Evolutionary conservation across 2,797 vertebrate species (phyloP), one percentile per base, ranked within the genome.

Genomic region (Vespertilio murinus): DNA sequence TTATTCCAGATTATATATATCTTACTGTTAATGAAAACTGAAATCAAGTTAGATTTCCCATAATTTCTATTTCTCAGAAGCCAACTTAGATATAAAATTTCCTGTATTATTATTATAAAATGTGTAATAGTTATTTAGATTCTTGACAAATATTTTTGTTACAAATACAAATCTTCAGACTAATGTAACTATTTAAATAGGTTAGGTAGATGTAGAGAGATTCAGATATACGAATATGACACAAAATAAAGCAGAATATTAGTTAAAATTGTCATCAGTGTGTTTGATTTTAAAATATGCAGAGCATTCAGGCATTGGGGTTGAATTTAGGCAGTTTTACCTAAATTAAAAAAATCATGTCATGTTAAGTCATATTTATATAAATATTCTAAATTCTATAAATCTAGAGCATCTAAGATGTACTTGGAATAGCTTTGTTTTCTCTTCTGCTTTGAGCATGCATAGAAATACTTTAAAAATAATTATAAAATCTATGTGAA

Each of bases 1-100:
- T 77, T 52, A 22, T 42, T 67, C 9, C 52, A 71, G 14, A 45
- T 78, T 82, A 42, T 8, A 14, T 18, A 20, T 30, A 65, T 18
- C 13, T 49, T 49, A 40, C n/a, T 87, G 23, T 28, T 93, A 52
- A 23, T 82, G 65, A 88, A 87, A 49, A 67, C 9, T 74, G 38
- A 88, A 93, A 69, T 70, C 13, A 56, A 25, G 40, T 84, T 25
- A 20, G 18, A 75, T 80, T 88, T 94, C 59, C 23, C 8, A 30
- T 65, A 47, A 74, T 75, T 83, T 93, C 9, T 42, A 16, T 88
- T 87, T 88, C 28, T 91, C 45, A 83, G 73, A 92, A 80, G 38
- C 25, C 75, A 56, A 56, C n/a, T 88, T 71, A 35, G 23, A 69
- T 28, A 49, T 38, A 54, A 38, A 33, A 83, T 64, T 78, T 91